These are phyloP conservation scores for Rhorus exstirpatorius DNA, from an alignment of 2,888 invertebrate species.

Conservation along the genomic window DNA sequence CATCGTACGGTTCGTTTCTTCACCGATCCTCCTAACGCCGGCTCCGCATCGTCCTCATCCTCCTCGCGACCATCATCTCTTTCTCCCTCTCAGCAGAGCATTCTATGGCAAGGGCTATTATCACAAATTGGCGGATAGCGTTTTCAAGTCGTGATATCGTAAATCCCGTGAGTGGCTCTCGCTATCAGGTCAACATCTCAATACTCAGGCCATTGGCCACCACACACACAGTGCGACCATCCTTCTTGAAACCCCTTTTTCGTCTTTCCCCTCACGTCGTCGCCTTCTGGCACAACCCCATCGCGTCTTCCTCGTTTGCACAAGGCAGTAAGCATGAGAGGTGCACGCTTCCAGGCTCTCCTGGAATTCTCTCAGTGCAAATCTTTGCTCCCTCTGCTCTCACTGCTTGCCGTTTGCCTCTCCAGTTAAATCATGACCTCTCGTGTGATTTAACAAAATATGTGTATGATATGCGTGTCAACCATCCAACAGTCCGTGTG, in stretches of 20 bases:
- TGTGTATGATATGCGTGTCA: conserved; percentile 12
- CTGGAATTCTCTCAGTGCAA: conserved; percentile 58
- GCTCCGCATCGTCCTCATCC: conserved; percentile 59
- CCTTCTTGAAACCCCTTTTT: conserved; percentile 35
- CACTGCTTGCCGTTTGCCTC: conserved; percentile 29
- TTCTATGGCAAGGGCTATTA: conserved; percentile 71
- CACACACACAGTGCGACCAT: conserved; percentile 63
- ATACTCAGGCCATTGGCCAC: conserved; percentile 73
- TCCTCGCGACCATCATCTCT: conserved; percentile 45
- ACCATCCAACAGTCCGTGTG: conserved; percentile 71
- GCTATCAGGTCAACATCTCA: conserved; percentile 76
- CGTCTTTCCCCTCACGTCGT: conserved; percentile 41
- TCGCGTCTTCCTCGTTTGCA: conserved; percentile 29
- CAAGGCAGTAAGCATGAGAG: conserved; percentile 22
- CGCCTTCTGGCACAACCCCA: conserved; percentile 39
- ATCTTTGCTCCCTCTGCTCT: conserved; percentile 50
- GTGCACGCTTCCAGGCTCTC: conserved; percentile 54
- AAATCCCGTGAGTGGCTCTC: conserved; percentile 72
- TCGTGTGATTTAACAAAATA: conserved; percentile 72
- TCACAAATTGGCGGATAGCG: conserved; percentile 78
- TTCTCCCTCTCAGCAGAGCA: conserved; percentile 27
- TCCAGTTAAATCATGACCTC: conserved; percentile 71
- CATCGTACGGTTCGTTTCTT: conserved; percentile 42
- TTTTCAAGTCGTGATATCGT: conserved; percentile 78
- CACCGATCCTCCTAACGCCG: conserved; percentile 49